A percentile compares a stretch with the other conserved stretches of the same genome.
phyloP scores from a whole-genome alignment of 2,113 vertebrate genomes.

The Marmota flaviventris region DNA sequence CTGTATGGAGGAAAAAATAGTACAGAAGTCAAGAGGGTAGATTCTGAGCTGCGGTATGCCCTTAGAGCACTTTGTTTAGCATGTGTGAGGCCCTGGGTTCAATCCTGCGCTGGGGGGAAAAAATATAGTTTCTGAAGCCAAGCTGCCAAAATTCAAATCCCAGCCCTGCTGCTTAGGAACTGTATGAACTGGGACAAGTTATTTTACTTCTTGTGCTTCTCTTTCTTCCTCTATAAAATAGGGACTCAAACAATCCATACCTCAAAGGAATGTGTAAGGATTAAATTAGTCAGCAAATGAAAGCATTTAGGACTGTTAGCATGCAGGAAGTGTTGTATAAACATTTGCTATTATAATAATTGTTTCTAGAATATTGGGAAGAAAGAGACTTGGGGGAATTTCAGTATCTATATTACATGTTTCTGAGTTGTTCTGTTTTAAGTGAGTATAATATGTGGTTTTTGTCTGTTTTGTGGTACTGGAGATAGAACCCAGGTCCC shows the following conservation, averaged over 20 bases:
- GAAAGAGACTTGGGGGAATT: background rate
- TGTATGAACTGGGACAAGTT: background rate
- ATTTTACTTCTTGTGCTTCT: background rate
- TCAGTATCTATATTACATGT: background rate
- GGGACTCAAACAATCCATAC: no score
- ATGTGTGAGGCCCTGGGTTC: background rate
- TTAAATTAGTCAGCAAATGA: slow-evolving; percentile 1
- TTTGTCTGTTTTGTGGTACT: no score
- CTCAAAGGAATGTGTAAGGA: background rate
- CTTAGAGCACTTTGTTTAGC: background rate
- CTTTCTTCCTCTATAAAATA: slow-evolving; percentile 22
- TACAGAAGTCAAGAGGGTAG: background rate
- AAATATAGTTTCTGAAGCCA: background rate
- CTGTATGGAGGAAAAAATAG: background rate
- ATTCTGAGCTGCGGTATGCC: background rate
- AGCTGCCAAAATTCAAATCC: background rate
- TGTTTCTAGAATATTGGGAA: background rate
- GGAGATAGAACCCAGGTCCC: background rate
- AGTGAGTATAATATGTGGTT: background rate
- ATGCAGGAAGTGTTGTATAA: background rate
- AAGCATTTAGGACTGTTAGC: background rate
- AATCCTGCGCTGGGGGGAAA: background rate
- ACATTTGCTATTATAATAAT: background rate
- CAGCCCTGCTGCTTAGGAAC: background rate
- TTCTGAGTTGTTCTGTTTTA: background rate